Evolutionary conservation across 2,888 invertebrate genomes (phyloP).

Genomic region (Macaria liturata): DNA sequence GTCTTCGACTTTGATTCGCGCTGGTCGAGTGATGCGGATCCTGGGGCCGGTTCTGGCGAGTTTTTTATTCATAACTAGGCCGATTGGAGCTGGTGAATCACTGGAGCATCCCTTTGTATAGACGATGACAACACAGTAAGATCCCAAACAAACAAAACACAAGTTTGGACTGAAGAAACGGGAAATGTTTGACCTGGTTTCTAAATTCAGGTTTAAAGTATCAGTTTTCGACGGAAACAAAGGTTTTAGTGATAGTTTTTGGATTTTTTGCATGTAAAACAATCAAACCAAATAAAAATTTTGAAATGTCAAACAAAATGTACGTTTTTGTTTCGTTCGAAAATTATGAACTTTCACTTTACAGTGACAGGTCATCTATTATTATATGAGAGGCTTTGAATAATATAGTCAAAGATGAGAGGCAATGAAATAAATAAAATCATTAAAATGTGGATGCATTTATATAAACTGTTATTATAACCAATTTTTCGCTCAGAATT

Average conservation of each 20-base stretch:
- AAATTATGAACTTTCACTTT: conserved; percentile 20
- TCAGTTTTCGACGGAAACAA: too few species aligned
- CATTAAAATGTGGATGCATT: too few species aligned
- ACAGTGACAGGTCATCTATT: too few species aligned
- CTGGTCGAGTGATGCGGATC: conserved; percentile 66
- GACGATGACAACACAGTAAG: conserved; percentile 45
- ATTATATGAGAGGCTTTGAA: too few species aligned
- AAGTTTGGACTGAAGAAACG: background rate
- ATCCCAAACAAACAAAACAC: conserved; percentile 6
- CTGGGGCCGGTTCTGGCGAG: conserved; percentile 64
- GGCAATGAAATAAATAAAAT: too few species aligned
- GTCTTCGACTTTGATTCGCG: conserved; percentile 55
- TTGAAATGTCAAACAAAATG: conserved; percentile 12
- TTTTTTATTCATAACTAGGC: conserved; percentile 72
- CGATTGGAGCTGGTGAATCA: conserved; percentile 27
- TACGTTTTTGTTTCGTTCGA: conserved; percentile 13
- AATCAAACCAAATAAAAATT: conserved; percentile 10
- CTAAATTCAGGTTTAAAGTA: background rate
- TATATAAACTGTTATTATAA: too few species aligned
- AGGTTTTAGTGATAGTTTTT: too few species aligned
- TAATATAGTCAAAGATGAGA: too few species aligned
- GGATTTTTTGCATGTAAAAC: background rate
- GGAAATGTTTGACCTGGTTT: background rate
- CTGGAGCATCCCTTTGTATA: conserved; percentile 26
- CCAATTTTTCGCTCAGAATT: too few species aligned